Conservation (phyloP, 2,888 invertebrate species). For the Leistus spinibarbis region DNA sequence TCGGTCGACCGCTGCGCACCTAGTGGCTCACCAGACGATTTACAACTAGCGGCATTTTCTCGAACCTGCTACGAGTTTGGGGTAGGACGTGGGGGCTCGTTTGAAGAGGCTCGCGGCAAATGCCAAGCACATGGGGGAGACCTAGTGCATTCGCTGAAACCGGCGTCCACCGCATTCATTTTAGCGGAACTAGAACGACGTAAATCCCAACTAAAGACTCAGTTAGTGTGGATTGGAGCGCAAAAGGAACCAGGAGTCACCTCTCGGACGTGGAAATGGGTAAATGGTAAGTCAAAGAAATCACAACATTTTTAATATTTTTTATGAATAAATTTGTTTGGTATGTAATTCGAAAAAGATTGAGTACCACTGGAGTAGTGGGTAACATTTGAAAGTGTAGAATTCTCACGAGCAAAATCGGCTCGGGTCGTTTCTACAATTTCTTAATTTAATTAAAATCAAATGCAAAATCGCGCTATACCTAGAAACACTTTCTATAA, state of each 20-base stretch:
- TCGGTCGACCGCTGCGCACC: slow-evolving; percentile 84
- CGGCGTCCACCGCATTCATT: slow-evolving; percentile 67
- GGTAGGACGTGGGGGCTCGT: slow-evolving; percentile 80
- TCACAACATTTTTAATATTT: too few species aligned
- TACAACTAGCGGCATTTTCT: slow-evolving; percentile 81
- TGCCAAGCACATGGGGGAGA: slow-evolving; percentile 73
- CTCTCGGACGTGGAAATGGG: slow-evolving; percentile 88
- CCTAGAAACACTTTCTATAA: neutral
- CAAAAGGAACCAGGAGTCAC: slow-evolving; percentile 85
- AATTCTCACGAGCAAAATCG: neutral
- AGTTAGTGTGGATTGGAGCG: slow-evolving; percentile 90
- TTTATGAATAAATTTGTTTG: too few species aligned
- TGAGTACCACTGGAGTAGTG: slow-evolving; percentile 6
- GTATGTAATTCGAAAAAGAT: neutral
- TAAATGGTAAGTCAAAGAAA: slow-evolving; percentile 74
- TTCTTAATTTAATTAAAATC: neutral
- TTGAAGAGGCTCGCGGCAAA: slow-evolving; percentile 77
- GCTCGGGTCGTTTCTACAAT: neutral
- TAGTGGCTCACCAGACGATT: slow-evolving; percentile 75
- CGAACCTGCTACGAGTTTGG: slow-evolving; percentile 90
- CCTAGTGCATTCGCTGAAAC: slow-evolving; percentile 68
- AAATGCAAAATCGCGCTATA: neutral
- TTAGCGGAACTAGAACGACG: slow-evolving; percentile 80
- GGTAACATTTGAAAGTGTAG: slow-evolving; percentile 3
- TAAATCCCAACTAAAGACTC: slow-evolving; percentile 79